Base-by-base conservation (phyloP, 2,888 invertebrate genomes). In the Apantesis nais region DNA sequence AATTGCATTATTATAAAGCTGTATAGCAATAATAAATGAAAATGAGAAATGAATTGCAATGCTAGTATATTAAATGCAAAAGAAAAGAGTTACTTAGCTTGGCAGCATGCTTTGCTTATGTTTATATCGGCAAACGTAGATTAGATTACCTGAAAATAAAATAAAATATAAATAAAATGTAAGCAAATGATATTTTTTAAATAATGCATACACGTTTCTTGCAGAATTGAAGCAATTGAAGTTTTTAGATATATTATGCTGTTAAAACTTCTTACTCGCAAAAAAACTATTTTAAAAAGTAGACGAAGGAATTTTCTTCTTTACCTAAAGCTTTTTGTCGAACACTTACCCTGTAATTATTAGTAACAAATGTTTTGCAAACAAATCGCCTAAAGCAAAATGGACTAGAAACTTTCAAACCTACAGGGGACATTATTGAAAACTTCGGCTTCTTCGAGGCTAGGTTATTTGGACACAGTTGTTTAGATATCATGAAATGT, bases 81-180 rank as follows among this genome's bases (percentile, higher is more conserved):
- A 25, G 19, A n/a, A 34, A 55, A 34, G 16, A 8, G 25, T 37
- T 65, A 52, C 34, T 52, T 65, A 52, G 37, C 48, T 65, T 52
- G 4, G 55, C 25, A 52, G 65, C 65, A 66, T 63, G 12, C 63
- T 63, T 63, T 63, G 63, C 29, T 63, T 44, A 31, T 0, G 52
- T 22, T 2, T 12, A 19, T 52, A 14, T n/a, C n/a, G 25, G 52
- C 34, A 34, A 52, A 52, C 34, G 14, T 25, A 37, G 16, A 66
- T n/a, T 34, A 25, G 37, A 66, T 66, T 66, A 66, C 65, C 65
- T 66, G 65, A 19, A 66, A 66, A 52, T 1, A 55, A 65, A 52
- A 55, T n/a, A 66, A 66, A 52, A 29, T 8, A 41, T 39, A 44
- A 19, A 29, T 41, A 29, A 41, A 29, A 25, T 41, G n/a, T 12